Base-by-base conservation (phyloP, 2,113 vertebrate species). In the Tachuris rubrigastra region DNA sequence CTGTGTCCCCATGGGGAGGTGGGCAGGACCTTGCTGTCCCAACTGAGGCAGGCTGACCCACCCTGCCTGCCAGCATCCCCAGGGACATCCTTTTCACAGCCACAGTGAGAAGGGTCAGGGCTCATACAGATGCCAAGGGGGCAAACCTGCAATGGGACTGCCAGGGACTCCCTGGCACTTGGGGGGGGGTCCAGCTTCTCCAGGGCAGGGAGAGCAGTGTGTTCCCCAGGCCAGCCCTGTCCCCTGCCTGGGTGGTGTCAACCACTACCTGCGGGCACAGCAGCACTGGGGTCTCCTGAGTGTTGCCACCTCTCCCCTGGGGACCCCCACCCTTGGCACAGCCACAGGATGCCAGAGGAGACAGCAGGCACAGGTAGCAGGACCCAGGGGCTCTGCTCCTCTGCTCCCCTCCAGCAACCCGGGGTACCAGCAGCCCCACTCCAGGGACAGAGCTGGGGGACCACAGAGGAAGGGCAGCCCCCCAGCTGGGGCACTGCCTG, bases 221-320 rank as follows among this genome's bases (percentile, higher is more conserved):
- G 8, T 25, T 37, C 23, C 33, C 56, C 8, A 8, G n/a, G 41
- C 37, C 76, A 90, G 42, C 66, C 47, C 71, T 68, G 39, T 68
- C 25, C 53, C 49, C 49, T 1, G 3, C 37, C 37, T 49, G 52
- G 49, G 42, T 2, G 1, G 22, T 21, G 21, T 85, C 78, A 93
- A 82, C 78, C 0, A 0, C 30, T n/a, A 46, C 11, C 59, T 50
- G 65, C 0, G 0, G 80, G 47, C 47, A 85, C 49, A 91, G 58
- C 71, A 90, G 77, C 73, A 76, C 0, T 44, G 19, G 37, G 13
- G 11, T 59, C 31, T 53, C 76, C 72, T 5, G 7, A 89, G 46
- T 7, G 9, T 63, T 84, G 49, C 50, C 42, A 62, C 14, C 13
- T 42, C 31, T 65, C n/a, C 42, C 49, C 31, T 3, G 4, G 27